A percentile compares a stretch with the other conserved stretches of the same genome.
phyloP scores from a whole-genome alignment of 2,888 invertebrate species.

The Branchellion lobata region DNA sequence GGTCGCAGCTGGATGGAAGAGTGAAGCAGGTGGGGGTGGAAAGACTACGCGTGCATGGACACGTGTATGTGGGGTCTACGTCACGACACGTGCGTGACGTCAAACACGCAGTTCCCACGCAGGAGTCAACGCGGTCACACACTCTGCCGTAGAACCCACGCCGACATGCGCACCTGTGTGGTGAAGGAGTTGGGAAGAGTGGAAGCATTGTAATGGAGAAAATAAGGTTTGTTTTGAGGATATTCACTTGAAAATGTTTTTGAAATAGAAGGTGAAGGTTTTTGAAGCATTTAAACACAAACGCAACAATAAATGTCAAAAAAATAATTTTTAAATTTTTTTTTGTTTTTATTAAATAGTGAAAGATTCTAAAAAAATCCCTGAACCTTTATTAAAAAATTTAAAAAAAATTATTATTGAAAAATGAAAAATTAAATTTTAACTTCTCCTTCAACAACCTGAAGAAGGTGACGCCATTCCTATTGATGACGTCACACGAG shows the following conservation, averaged over 20 bases:
- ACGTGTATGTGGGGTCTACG: constrained; percentile 36
- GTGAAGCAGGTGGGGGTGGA: not conserved
- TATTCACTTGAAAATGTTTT: not conserved
- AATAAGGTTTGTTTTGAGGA: too few species aligned
- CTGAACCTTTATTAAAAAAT: too few species aligned
- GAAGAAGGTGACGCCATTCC: not conserved
- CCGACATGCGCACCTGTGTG: constrained; percentile 43
- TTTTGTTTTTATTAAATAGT: too few species aligned
- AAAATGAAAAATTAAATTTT: too few species aligned
- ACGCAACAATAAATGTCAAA: too few species aligned
- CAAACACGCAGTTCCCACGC: constrained; percentile 45
- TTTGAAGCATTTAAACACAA: too few species aligned
- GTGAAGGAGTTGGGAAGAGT: not conserved
- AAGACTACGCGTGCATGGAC: constrained; percentile 32
- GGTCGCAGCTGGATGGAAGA: not conserved
- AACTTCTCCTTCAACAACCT: too few species aligned
- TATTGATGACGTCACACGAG: constrained; percentile 66
- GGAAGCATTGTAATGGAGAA: too few species aligned
- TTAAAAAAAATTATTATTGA: too few species aligned
- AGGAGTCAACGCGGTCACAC: constrained; percentile 54
- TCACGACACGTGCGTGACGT: constrained; percentile 49
- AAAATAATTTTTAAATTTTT: too few species aligned
- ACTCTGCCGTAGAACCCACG: constrained; percentile 45
- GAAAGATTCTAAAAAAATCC: too few species aligned
- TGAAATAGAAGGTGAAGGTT: not conserved